Evolutionary conservation across 2,113 vertebrate species (phyloP).

Genomic region (Passerina amoena): DNA sequence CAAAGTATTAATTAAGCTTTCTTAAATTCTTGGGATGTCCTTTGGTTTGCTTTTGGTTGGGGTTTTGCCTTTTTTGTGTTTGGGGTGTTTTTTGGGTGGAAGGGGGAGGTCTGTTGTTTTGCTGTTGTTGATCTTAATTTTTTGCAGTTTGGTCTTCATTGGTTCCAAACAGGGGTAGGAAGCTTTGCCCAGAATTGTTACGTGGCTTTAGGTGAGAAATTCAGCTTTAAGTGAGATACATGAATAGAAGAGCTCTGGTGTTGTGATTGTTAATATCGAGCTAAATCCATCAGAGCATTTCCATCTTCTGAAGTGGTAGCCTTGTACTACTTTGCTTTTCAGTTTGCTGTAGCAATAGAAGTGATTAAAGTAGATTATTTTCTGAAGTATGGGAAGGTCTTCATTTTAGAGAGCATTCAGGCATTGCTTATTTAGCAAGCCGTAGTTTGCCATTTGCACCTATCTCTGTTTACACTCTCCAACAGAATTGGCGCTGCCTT

Average conservation of each 20-base stretch:
- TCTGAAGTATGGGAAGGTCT: background rate
- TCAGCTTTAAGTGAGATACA: background rate
- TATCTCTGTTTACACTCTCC: background rate
- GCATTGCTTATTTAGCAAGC: background rate
- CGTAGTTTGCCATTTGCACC: background rate
- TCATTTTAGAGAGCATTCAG: slow-evolving; percentile 1
- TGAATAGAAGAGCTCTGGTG: background rate
- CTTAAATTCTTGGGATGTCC: background rate
- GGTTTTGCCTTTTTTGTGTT: background rate
- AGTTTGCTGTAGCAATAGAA: background rate
- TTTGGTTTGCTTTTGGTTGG: background rate
- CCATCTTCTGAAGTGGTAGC: background rate
- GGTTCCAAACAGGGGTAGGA: background rate
- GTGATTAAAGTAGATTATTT: background rate
- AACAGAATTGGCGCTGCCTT: background rate
- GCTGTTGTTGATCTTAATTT: background rate
- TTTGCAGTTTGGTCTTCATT: background rate
- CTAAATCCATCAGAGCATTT: background rate
- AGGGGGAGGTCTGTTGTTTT: background rate
- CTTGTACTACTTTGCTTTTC: background rate
- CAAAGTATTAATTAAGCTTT: background rate
- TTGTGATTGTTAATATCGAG: background rate
- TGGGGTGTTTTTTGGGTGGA: accelerated
- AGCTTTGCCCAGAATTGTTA: background rate
- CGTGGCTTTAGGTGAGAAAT: background rate